These are phyloP conservation scores for Colletes gigas DNA, from an alignment of 1,140 invertebrate species.

Conservation along the genomic window DNA sequence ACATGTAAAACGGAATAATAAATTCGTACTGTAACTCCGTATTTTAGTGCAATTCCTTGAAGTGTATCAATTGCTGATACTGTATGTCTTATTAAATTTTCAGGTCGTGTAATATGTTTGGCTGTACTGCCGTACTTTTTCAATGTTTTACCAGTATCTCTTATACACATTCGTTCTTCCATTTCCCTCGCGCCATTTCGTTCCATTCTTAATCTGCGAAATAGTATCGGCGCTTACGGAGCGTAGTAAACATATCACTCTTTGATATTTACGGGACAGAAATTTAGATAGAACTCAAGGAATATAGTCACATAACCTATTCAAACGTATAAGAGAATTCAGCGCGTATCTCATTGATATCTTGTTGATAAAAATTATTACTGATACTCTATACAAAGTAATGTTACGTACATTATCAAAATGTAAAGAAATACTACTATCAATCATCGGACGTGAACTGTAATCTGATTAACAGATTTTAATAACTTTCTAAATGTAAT, in stretches of 20 bases:
- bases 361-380: background rate
- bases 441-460: background rate
- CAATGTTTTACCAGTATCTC: constrained; percentile 89
- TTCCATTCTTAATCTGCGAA: constrained; percentile 58
- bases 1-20: constrained; percentile 30
- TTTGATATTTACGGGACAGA: background rate
- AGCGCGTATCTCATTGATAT: background rate
- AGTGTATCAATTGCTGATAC: constrained; percentile 92
- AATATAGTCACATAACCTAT: constrained; percentile 53
- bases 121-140: constrained; percentile 95
- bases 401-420: constrained; percentile 2
- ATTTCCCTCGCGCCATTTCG: constrained; percentile 85
- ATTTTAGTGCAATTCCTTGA: constrained; percentile 95
- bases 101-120: constrained; percentile 84
- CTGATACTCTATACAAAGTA: background rate
- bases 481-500: constrained; percentile 5
- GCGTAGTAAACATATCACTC: constrained; percentile 18
- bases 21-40: constrained; percentile 90
- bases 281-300: constrained; percentile 2
- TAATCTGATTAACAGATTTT: background rate
- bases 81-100: constrained; percentile 89
- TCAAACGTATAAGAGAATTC: constrained; percentile 10
- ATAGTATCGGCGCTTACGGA: constrained; percentile 13
- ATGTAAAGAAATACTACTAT: background rate
- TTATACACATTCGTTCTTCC: constrained; percentile 91